Evolutionary conservation across 2,888 invertebrate genomes (phyloP), one percentile per base, ranked within the genome.

Genomic region (Lathronympha strigana): DNA sequence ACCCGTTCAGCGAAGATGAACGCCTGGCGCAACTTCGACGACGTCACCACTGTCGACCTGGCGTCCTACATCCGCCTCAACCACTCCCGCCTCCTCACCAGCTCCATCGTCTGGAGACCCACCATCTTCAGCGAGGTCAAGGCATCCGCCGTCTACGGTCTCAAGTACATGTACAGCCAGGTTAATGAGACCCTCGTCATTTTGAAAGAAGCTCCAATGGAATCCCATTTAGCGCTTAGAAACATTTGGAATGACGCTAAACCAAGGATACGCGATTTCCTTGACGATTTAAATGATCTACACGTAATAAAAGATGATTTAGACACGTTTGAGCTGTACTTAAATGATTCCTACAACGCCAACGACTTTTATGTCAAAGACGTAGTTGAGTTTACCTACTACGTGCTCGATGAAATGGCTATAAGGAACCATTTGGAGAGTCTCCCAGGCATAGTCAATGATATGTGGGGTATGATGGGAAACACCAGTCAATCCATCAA

Each of bases 311-410:
- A 95, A 79, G 94, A 94, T 28, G 96, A 96, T 80, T 83, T 95
- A n/a, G 94, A 94, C 57, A 93, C 94, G 13, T 93, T 97, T 53
- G 94, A 95, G 71, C 71, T 83, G 0, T 96, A 95, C 77, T 82
- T 97, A 0, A 96, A 97, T 80, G 92, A 94, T 53, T 97, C 97
- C 0, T 97, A 97, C 74, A 93, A 95, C 58, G 94, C 94, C 0
- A 97, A 97, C 76, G 97, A 97, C 69, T 97, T 97, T 78, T 97
- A 97, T 76, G 94, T 97, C 2, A 95, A 95, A 80, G 95, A 97
- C 76, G 93, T 96, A 0, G 94, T 95, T 0, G 94, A 94, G 64
- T 94, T 95, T 64, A 94, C 94, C 0, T 88, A 95, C 40, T 94
- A 94, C 57, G 92, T 96, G 1, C 85, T 96, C 47, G 96, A 97